Conservation (phyloP, 2,113 vertebrate species). For the Hystrix cristata region DNA sequence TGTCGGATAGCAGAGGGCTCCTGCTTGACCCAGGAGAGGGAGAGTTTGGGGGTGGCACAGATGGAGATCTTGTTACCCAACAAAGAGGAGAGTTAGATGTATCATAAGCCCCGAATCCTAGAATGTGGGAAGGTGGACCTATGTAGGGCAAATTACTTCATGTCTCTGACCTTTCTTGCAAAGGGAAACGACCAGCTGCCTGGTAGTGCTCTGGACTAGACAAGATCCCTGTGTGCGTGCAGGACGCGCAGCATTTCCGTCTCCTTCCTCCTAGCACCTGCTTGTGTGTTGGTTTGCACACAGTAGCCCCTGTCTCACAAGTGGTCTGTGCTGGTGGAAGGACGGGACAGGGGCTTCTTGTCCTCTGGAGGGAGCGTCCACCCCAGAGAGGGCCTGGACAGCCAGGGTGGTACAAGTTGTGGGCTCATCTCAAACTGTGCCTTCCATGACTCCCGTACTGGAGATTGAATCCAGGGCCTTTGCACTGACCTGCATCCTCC, state of each 20-base stretch:
- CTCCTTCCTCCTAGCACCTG: neutral
- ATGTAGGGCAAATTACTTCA: neutral
- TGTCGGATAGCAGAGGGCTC: fast-evolving
- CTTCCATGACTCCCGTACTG: neutral
- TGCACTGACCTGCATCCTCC: neutral
- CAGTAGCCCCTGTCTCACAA: neutral
- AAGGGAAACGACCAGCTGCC: neutral
- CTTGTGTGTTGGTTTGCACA: neutral
- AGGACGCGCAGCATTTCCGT: fast-evolving
- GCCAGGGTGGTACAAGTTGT: neutral
- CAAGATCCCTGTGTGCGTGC: fast-evolving
- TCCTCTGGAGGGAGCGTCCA: neutral
- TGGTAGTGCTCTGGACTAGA: neutral
- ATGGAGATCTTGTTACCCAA: fast-evolving
- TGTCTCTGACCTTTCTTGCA: neutral
- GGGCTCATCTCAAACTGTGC: neutral
- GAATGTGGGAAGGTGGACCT: neutral
- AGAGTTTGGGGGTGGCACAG: fast-evolving
- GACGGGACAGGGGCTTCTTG: neutral
- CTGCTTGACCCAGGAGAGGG: neutral
- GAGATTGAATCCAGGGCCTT: neutral
- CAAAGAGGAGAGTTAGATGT: fast-evolving
- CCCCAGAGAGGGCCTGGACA: too few species aligned
- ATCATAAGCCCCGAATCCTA: neutral
- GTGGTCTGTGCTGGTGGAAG: neutral